These are phyloP conservation scores for Lepidonotus clava DNA, from an alignment of 2,888 invertebrate species.

Conservation along the genomic window DNA sequence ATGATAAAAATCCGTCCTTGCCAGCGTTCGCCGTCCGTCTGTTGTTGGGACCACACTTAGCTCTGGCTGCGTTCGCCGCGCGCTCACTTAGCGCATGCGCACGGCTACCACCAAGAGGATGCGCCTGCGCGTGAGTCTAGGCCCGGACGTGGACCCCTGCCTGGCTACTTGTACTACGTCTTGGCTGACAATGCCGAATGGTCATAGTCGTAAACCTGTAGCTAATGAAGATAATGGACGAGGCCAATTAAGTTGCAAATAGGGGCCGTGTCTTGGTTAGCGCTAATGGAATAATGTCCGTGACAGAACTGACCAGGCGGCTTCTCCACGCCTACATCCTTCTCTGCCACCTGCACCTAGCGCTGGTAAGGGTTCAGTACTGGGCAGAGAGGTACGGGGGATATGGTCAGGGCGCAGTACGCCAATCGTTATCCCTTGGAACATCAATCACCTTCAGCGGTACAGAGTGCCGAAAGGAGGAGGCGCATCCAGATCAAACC, in stretches of 20 bases:
- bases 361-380: background rate
- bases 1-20: background rate
- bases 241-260: constrained; percentile 52
- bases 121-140: background rate
- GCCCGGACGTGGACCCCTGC: background rate
- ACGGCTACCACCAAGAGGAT: background rate
- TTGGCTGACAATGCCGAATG: constrained; percentile 39
- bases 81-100: constrained; percentile 19
- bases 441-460: constrained; percentile 6
- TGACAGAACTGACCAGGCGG: background rate
- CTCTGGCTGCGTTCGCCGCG: background rate
- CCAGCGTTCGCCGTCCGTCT: background rate
- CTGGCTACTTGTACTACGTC: background rate
- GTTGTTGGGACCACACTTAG: constrained; percentile 6
- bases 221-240: constrained; percentile 48
- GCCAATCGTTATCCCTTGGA: background rate
- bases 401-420: background rate
- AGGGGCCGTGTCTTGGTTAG: background rate
- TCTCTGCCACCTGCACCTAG: background rate
- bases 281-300: constrained; percentile 32
- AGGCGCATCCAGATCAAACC: background rate
- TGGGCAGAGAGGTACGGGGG: background rate
- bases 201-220: constrained; percentile 20
- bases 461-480: background rate
- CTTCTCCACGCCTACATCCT: background rate